phyloP scores from a whole-genome alignment of 1,140 invertebrate species.

The Atta texana region DNA sequence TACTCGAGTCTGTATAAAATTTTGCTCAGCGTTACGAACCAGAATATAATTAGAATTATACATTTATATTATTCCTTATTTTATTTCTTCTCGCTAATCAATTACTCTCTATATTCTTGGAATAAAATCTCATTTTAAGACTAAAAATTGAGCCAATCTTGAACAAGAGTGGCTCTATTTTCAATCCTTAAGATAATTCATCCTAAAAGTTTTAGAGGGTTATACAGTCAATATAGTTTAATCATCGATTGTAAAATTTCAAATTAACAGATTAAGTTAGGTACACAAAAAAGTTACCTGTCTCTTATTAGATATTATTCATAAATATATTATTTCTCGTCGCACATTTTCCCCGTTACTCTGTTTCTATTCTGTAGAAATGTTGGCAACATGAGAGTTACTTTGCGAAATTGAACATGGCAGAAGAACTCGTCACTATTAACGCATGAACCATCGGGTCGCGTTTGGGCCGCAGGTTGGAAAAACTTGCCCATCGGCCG shows the following conservation, averaged over 20 bases:
- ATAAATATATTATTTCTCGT: constrained; percentile 18
- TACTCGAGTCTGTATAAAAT: not conserved
- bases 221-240: not conserved
- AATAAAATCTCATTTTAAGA: too few relatives aligned
- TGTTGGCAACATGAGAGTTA: not conserved
- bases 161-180: too few relatives aligned
- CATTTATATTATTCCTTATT: not conserved
- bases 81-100: not conserved
- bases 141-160: too few relatives aligned
- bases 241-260: not conserved
- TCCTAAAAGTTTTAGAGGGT: too few relatives aligned
- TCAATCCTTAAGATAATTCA: too few relatives aligned
- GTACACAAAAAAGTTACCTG: not conserved
- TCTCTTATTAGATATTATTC: not conserved
- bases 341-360: not conserved
- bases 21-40: not conserved
- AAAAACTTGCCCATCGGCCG: constrained; percentile 4
- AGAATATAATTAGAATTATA: not conserved
- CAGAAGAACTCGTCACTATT: not conserved
- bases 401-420: constrained; percentile 37
- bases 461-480: constrained; percentile 15
- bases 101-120: not conserved
- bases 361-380: not conserved
- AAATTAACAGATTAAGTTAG: not conserved
- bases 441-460: not conserved